Base-by-base conservation (phyloP, 2,888 invertebrate species). In the Hecatera dysodea region DNA sequence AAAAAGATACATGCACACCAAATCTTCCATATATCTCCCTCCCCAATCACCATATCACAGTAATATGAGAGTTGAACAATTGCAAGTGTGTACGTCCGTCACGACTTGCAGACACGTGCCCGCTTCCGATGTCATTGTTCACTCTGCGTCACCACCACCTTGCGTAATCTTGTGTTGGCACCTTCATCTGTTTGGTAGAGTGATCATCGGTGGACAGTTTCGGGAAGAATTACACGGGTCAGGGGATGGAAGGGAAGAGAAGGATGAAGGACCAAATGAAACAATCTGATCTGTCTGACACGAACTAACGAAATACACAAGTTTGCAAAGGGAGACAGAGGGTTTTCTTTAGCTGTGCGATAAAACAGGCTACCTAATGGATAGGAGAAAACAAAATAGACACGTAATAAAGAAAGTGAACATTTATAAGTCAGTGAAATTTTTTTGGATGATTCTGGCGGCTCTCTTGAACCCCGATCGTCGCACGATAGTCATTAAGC, bases 91-190 rank as follows among this genome's bases (percentile, higher is more conserved):
- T 78, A 55, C 67, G 71, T 72, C 73, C 75, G 85, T 86, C 86
- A 85, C 86, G 85, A 86, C 75, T 64, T 67, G 68, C 29, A 63
- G 70, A 78, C 85, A 86, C 85, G 85, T 86, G 86, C 70, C 53
- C 50, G 86, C 78, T 80, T 84, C 82, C 77, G 86, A 76, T 64
- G 59, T 78, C 82, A 86, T 86, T 86, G 86, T 85, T 86, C 52
- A 27, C 36, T 59, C 48, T 65, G 77, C 86, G 86, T 86, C 84
- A 82, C 46, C 67, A 33, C 12, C 12, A 64, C 44, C 42, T 82
- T 84, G 80, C 73, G 73, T 77, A 73, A 84, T 70, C 55, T 52
- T 59, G 52, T 63, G 52, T 57, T 56, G 33, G 52, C 60, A 77
- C 55, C 64, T 57, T 48, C 60, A 60, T 61, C 62, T 80, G 48